Base-by-base conservation (phyloP, 2,113 vertebrate species). In the Sceloporus tristichus region DNA sequence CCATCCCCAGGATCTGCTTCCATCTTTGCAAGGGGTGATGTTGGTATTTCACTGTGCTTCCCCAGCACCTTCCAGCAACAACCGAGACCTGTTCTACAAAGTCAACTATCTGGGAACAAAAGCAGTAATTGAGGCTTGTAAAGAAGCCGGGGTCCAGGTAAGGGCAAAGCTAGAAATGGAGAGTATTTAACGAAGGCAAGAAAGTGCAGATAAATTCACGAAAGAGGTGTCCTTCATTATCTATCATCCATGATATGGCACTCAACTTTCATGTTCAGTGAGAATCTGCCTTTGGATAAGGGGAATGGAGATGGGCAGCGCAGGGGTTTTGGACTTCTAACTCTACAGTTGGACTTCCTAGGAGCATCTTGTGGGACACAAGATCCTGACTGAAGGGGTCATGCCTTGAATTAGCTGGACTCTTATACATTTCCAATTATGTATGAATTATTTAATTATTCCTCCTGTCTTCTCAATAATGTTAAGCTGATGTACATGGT, bases 21-120 rank as follows among this genome's bases (percentile, higher is more conserved):
- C 96, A 9, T 98, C 98, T 73, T 90, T 99, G 87, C 96, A 96
- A 87, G 98, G 97, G 0, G 98, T 98, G 75, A 97, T 96, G 0
- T 87, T 98, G 79, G 99, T 98, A 48, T 99, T 99, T 94, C 99
- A 99, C 90, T 99, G 99, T 6, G 99, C 99, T 0, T 99, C 99
- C 0, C 99, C 99, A n/a, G 96, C 98, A 0, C 98, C 98, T 16
- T 96, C 94, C 68, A 98, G 98, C 54, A 97, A 99, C 91, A 96
- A 98, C 96, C 96, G 95, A 7, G 95, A 96, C 0, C 97, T 99
- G 4, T 99, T 99, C 90, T 98, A 98, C 83, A 97, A 87, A 86
- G 99, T 99, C 90, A 99, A 99, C 88, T 96, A 98, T 42, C 53
- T 96, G 88, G 99, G 99, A 53, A 99, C 99, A 29, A 96, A 95